Percentiles rank a stretch among this genome's conserved stretches.
Conservation (phyloP, 2,888 invertebrate genomes). For the Xanthorhoe designata region DNA sequence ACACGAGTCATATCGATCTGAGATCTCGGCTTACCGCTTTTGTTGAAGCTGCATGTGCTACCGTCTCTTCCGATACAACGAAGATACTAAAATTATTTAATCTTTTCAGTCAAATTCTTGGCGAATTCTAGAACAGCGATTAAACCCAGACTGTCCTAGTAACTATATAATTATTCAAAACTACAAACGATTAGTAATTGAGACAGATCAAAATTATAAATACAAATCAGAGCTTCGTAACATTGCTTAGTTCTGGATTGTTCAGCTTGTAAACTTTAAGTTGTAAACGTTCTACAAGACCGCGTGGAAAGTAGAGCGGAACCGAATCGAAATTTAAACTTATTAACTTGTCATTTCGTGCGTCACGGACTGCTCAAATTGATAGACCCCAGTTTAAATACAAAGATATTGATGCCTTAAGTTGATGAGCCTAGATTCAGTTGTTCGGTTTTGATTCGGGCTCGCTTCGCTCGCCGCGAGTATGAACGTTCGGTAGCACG, state of each 20-base stretch:
- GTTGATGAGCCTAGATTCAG: neutral
- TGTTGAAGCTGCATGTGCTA: slow-evolving; percentile 75
- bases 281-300: slow-evolving; percentile 11
- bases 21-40: slow-evolving; percentile 78
- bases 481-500: slow-evolving; percentile 13
- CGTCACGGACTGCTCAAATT: neutral
- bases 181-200: neutral
- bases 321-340: slow-evolving; percentile 14
- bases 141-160: neutral
- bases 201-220: slow-evolving; percentile 3
- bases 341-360: slow-evolving; percentile 7
- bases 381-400: neutral
- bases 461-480: slow-evolving; percentile 16
- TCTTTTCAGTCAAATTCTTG: neutral
- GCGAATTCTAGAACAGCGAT: neutral
- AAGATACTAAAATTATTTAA: slow-evolving; percentile 1
- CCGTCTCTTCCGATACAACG: slow-evolving; percentile 49
- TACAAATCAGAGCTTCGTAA: slow-evolving; percentile 4
- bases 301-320: slow-evolving; percentile 15
- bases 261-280: slow-evolving; percentile 6
- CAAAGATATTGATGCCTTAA: neutral
- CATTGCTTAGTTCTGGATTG: slow-evolving; percentile 3
- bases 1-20: slow-evolving; percentile 77
- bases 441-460: neutral
- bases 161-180: neutral